Conservation (phyloP, 2,888 invertebrate species). For the Hemistola chrysoprasaria region DNA sequence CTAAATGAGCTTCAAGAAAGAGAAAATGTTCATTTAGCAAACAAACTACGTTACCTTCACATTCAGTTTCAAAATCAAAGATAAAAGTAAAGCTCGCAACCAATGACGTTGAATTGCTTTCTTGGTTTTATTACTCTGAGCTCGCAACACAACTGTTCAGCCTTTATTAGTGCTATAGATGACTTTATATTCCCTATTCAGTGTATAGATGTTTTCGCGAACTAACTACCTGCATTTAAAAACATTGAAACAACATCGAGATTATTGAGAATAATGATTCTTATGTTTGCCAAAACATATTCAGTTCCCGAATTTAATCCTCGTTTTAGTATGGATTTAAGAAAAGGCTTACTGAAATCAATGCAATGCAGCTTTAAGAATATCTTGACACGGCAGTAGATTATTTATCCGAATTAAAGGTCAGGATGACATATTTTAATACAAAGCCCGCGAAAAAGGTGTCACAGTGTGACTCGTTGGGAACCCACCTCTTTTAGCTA, state of each 20-base stretch:
- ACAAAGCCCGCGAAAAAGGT: too few species aligned
- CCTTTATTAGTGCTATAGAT: constrained; percentile 16
- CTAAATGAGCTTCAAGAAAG: constrained; percentile 7
- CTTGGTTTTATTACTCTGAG: too few species aligned
- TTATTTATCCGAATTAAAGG: too few species aligned
- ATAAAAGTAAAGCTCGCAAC: constrained; percentile 24
- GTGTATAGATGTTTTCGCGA: constrained; percentile 9
- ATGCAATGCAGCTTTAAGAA: too few species aligned
- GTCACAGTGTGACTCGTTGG: too few species aligned
- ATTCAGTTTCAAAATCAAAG: constrained; percentile 13
- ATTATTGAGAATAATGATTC: constrained; percentile 1
- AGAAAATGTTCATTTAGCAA: constrained; percentile 13
- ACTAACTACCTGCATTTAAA: constrained; percentile 3
- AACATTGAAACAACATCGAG: too few species aligned
- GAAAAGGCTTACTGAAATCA: too few species aligned
- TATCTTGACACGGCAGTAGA: too few species aligned
- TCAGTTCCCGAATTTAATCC: neutral
- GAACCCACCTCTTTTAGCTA: too few species aligned
- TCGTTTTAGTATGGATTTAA: neutral
- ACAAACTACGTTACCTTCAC: constrained; percentile 9
- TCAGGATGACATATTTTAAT: too few species aligned
- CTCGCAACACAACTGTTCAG: constrained; percentile 19
- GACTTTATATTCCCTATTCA: too few species aligned
- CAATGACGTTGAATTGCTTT: too few species aligned
- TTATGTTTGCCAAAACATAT: constrained; percentile 3